These are phyloP conservation scores for Chymomyza amoena DNA, from an alignment of 2,888 invertebrate species.

Conservation along the genomic window DNA sequence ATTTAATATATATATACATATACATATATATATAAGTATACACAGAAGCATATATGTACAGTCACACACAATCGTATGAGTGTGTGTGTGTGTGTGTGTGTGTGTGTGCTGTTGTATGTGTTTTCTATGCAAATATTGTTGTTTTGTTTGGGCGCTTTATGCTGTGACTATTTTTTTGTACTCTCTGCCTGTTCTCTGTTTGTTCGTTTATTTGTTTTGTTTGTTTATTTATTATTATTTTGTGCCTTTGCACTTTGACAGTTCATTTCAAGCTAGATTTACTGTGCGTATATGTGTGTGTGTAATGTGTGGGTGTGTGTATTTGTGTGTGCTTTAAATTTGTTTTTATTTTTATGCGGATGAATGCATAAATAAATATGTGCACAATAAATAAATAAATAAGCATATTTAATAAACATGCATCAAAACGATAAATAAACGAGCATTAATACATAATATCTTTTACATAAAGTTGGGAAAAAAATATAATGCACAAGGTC, in stretches of 20 bases:
- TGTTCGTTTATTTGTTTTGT: not conserved
- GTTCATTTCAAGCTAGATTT: not conserved
- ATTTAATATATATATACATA: not conserved
- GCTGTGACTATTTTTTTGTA: not conserved
- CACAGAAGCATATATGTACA: not conserved
- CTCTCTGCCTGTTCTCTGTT: not conserved
- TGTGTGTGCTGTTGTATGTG: not conserved
- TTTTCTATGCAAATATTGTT: not conserved
- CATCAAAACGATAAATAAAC: not conserved
- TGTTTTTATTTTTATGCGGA: conserved; percentile 54
- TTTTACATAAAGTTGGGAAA: not conserved
- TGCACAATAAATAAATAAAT: conserved; percentile 54
- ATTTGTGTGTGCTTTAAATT: conserved; percentile 1
- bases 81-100: not conserved
- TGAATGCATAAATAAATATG: conserved; percentile 63
- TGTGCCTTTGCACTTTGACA: not conserved
- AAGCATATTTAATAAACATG: not conserved
- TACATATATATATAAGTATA: not conserved
- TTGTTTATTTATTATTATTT: not conserved
- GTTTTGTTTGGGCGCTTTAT: not conserved
- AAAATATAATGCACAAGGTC: too few species aligned
- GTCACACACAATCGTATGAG: too few species aligned
- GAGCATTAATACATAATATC: not conserved
- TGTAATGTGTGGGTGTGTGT: too few species aligned
- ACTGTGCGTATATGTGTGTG: not conserved